Conservation (phyloP, 37 sponge, comb jelly and placozoan species). For the Theonella swinhoei region DNA sequence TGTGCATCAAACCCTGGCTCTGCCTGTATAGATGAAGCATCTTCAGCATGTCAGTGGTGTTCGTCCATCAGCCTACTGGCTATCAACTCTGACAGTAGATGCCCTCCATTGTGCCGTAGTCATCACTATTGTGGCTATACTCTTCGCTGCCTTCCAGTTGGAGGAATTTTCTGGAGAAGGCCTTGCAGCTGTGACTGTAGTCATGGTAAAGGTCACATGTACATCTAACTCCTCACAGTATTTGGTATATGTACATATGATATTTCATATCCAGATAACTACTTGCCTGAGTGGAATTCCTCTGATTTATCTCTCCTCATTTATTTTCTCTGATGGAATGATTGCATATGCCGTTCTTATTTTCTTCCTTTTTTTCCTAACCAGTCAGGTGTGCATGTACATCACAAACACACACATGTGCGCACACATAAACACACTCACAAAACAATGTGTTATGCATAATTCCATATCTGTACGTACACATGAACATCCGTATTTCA, state of each 20-base stretch:
- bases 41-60: slow-evolving; percentile 95
- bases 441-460: too few relatives aligned
- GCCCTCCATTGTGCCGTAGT: slow-evolving; percentile 73
- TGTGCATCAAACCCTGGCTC: neutral
- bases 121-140: slow-evolving; percentile 61
- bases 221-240: too few relatives aligned
- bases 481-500: too few relatives aligned
- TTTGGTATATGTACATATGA: neutral
- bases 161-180: slow-evolving; percentile 61
- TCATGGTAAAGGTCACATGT: slow-evolving; percentile 68
- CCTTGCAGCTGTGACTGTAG: slow-evolving; percentile 69
- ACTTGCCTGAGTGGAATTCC: slow-evolving; percentile 80
- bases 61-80: slow-evolving; percentile 79
- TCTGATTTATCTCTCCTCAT: slow-evolving; percentile 82
- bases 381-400: neutral
- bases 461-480: too few relatives aligned
- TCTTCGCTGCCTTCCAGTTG: slow-evolving; percentile 90
- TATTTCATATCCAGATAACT: slow-evolving; percentile 77
- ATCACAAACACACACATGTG: too few relatives aligned
- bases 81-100: slow-evolving; percentile 83
- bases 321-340: slow-evolving; percentile 81
- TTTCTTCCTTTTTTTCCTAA: slow-evolving; percentile 57
- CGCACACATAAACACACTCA: too few relatives aligned
- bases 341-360: slow-evolving; percentile 72
- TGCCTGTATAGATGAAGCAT: slow-evolving; percentile 78